Conservation (phyloP, 2,888 invertebrate genomes). For the Agrochola circellaris region DNA sequence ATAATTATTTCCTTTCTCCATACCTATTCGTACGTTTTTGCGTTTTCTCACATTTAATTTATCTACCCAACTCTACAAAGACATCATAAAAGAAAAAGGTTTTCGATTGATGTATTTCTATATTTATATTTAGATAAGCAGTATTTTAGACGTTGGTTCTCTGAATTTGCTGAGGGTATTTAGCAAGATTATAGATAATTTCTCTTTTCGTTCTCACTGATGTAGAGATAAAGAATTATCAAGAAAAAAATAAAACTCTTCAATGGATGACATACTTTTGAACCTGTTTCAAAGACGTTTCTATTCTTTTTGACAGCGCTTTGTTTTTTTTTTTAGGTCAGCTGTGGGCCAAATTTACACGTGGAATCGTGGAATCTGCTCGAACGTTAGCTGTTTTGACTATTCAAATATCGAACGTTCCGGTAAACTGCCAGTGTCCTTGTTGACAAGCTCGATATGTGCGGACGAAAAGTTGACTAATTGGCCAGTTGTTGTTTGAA, state of each 20-base stretch:
- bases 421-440: slow-evolving; percentile 18
- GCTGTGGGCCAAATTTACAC: background rate
- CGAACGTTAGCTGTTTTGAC: background rate
- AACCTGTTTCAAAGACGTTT: background rate
- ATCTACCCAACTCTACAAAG: background rate
- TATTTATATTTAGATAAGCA: background rate
- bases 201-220: background rate
- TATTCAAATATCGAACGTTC: slow-evolving; percentile 35
- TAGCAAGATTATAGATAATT: background rate
- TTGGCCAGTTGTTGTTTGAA: background rate
- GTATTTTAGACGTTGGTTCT: background rate
- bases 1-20: background rate
- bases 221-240: background rate
- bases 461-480: background rate
- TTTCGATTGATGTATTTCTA: background rate
- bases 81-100: background rate
- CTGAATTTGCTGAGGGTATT: background rate
- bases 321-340: background rate
- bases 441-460: slow-evolving; percentile 1
- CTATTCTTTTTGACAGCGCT: background rate
- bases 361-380: background rate
- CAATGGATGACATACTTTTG: background rate
- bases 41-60: background rate
- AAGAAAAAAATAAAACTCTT: background rate
- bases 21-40: background rate